A percentile compares a stretch with the other conserved stretches of the same genome.
Evolutionary conservation across 2,888 invertebrate species (phyloP).

Genomic region (Polyommatus icarus): DNA sequence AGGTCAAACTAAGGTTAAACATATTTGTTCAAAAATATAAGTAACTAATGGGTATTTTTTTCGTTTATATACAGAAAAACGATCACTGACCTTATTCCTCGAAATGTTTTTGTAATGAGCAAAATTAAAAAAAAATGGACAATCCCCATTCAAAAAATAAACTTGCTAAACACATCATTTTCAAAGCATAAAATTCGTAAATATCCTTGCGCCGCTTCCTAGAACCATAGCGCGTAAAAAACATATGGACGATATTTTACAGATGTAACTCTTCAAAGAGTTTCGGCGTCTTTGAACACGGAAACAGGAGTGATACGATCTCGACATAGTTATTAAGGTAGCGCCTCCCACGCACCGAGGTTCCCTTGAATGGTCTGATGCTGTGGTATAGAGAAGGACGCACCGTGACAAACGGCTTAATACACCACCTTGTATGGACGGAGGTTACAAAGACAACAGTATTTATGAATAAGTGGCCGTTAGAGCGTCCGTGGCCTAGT

Average conservation of each 20-base stretch:
- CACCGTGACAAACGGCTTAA: constrained; percentile 22
- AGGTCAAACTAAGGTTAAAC: too few species aligned
- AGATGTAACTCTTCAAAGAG: neutral
- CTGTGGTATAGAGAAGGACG: constrained; percentile 25
- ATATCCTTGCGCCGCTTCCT: too few species aligned
- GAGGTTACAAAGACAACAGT: neutral
- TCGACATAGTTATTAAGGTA: constrained; percentile 11
- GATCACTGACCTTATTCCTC: too few species aligned
- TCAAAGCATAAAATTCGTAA: too few species aligned
- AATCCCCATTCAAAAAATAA: too few species aligned
- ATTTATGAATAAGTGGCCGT: neutral
- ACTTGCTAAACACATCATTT: too few species aligned
- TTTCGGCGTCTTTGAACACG: constrained; percentile 19
- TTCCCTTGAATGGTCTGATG: constrained; percentile 2
- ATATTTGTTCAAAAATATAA: too few species aligned
- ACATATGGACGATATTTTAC: neutral
- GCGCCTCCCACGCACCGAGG: constrained; percentile 27
- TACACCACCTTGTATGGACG: constrained; percentile 4
- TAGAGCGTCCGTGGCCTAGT: neutral
- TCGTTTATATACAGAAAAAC: too few species aligned
- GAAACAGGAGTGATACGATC: constrained; percentile 21
- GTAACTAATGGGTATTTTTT: too few species aligned
- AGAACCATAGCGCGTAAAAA: neutral
- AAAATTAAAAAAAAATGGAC: too few species aligned
- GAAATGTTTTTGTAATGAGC: too few species aligned